Percentiles rank a stretch among this genome's conserved stretches.
phyloP scores from a whole-genome alignment of 2,797 vertebrate species.

The Oreochromis mossambicus region DNA sequence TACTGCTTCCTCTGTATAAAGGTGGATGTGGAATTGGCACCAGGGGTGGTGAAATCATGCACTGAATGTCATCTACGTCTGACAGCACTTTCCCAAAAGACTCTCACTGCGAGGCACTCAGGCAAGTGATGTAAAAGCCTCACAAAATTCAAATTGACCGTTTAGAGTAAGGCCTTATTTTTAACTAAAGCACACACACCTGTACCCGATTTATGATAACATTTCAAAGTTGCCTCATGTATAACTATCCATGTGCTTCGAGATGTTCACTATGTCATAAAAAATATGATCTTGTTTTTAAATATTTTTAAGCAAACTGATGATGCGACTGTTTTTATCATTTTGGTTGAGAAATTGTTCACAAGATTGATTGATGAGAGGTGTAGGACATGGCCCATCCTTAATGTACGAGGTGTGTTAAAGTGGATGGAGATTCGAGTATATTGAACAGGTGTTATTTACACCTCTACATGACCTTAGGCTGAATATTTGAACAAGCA shows the following conservation, averaged over 20 bases:
- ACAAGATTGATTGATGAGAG: not conserved
- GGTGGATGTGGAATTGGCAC: not conserved
- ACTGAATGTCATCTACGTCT: not conserved
- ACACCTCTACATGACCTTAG: not conserved
- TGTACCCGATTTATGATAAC: not conserved
- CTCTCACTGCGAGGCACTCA: not conserved
- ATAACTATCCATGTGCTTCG: not conserved
- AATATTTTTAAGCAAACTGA: not conserved
- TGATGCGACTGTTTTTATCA: not conserved
- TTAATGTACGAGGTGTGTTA: not conserved
- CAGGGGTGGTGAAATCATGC: not conserved
- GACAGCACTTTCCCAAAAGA: not conserved
- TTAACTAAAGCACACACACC: accelerated
- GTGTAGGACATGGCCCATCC: not conserved
- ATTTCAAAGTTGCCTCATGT: not conserved
- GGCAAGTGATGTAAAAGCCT: not conserved
- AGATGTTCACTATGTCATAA: not conserved
- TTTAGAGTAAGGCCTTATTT: not conserved
- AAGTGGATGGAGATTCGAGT: not conserved
- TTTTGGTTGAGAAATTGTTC: not conserved
- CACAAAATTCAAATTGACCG: not conserved
- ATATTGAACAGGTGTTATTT: not conserved
- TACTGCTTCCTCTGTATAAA: not conserved
- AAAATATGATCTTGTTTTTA: not conserved
- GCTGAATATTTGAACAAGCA: not conserved